phyloP scores from a whole-genome alignment of 2,797 vertebrate genomes.

The Austrolebias charrua region DNA sequence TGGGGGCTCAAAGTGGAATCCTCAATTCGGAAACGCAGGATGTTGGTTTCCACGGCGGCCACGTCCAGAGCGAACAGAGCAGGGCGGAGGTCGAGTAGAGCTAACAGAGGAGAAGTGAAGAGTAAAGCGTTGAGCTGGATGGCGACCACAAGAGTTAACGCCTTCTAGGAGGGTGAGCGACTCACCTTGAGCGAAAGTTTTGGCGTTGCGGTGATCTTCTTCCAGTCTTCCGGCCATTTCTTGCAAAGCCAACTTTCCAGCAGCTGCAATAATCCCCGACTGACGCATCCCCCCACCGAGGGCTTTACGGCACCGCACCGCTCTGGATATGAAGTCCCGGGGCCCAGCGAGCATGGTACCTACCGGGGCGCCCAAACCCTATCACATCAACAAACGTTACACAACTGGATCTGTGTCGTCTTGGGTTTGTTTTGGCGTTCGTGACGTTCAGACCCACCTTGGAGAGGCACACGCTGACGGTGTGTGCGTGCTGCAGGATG shows the following conservation, averaged over 20 bases:
- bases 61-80: constrained; percentile 71
- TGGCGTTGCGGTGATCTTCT: constrained; percentile 82
- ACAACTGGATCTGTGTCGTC: neutral
- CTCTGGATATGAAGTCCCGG: constrained; percentile 75
- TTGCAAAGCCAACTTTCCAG: constrained; percentile 79
- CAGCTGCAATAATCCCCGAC: constrained; percentile 81
- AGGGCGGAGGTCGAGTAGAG: constrained; percentile 69
- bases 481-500: constrained; percentile 84
- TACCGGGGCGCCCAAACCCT: constrained; percentile 85
- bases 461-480: constrained; percentile 86
- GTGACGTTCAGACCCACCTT: constrained; percentile 74
- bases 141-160: neutral
- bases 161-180: neutral
- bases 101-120: constrained; percentile 54
- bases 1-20: constrained; percentile 47
- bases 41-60: constrained; percentile 82
- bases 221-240: constrained; percentile 66
- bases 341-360: constrained; percentile 81
- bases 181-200: constrained; percentile 82
- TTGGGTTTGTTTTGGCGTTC: neutral
- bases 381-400: constrained; percentile 4
- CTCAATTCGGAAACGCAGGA: constrained; percentile 71
- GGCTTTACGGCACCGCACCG: constrained; percentile 78
- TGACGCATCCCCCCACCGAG: constrained; percentile 86
- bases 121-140: neutral